Conservation (phyloP, 2,797 vertebrate species). For the Huso huso region DNA sequence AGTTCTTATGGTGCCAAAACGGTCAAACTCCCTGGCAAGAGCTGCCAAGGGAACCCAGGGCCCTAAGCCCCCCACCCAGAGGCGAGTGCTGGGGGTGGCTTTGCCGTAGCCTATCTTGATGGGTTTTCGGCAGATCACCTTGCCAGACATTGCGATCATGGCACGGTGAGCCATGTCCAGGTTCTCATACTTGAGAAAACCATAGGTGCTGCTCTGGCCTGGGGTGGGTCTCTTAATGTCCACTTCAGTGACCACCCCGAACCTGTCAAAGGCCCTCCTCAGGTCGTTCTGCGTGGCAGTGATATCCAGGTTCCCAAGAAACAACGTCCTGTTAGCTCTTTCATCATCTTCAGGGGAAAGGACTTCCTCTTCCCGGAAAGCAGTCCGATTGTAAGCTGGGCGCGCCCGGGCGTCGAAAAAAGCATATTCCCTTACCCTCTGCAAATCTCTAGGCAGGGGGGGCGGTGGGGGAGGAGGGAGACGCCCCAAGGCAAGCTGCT, state of each 20-base stretch:
- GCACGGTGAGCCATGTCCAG: slow-evolving; percentile 96
- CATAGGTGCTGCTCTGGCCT: slow-evolving; percentile 89
- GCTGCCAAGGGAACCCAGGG: slow-evolving; percentile 91
- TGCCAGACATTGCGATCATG: slow-evolving; percentile 93
- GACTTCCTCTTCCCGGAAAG: slow-evolving; percentile 86
- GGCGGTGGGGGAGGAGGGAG: slow-evolving; percentile 85
- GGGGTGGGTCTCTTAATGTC: slow-evolving; percentile 87
- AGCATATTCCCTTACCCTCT: slow-evolving; percentile 80
- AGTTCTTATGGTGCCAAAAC: slow-evolving; percentile 94
- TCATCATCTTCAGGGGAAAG: slow-evolving; percentile 93
- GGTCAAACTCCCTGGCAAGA: slow-evolving; percentile 91
- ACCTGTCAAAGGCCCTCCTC: slow-evolving; percentile 85
- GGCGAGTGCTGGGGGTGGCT: slow-evolving; percentile 86
- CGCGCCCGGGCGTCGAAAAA: slow-evolving; percentile 83
- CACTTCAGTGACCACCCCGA: slow-evolving; percentile 92
- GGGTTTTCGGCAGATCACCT: slow-evolving; percentile 84
- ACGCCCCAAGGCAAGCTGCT: slow-evolving; percentile 86
- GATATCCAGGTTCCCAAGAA: slow-evolving; percentile 93
- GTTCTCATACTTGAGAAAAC: slow-evolving; percentile 96
- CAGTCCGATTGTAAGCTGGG: slow-evolving; percentile 70
- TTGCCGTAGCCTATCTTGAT: slow-evolving; percentile 98
- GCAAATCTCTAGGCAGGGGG: slow-evolving; percentile 83
- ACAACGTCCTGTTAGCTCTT: slow-evolving; percentile 91
- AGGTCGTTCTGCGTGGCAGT: slow-evolving; percentile 85
- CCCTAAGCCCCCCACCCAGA: slow-evolving; percentile 95